phyloP scores from a whole-genome alignment of 1,140 invertebrate genomes.

The Pseudachorutes palmiensis region DNA sequence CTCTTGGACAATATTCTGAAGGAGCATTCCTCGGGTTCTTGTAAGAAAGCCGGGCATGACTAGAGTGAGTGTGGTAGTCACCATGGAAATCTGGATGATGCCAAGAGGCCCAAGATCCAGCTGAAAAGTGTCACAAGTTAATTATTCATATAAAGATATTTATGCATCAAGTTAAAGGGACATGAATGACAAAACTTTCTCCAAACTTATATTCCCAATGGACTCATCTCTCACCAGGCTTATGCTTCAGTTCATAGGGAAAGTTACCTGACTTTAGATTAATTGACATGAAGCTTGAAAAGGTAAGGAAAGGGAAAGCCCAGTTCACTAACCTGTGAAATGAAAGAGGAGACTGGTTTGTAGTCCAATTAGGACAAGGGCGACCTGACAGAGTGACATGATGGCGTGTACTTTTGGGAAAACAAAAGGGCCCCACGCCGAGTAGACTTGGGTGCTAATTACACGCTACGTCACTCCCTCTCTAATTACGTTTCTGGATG shows the following conservation, averaged over 20 bases:
- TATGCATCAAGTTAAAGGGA: not conserved
- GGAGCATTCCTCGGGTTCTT: slow-evolving; percentile 74
- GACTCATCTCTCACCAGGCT: not conserved
- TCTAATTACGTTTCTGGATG: too few relatives aligned
- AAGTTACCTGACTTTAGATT: not conserved
- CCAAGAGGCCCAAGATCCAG: slow-evolving; percentile 20
- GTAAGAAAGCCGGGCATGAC: slow-evolving; percentile 48
- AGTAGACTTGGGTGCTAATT: too few relatives aligned
- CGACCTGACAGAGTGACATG: too few relatives aligned
- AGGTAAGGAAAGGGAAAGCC: not conserved
- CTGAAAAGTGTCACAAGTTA: slow-evolving; percentile 4
- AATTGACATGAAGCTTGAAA: not conserved
- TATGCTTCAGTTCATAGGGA: not conserved
- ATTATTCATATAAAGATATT: not conserved
- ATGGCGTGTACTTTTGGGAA: too few relatives aligned
- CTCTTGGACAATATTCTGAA: slow-evolving; percentile 60
- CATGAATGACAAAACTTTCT: not conserved
- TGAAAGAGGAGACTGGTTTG: too few relatives aligned
- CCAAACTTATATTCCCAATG: not conserved
- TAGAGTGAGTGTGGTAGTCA: not conserved
- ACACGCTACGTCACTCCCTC: too few relatives aligned
- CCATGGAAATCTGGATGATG: slow-evolving; percentile 24
- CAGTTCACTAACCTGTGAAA: too few relatives aligned
- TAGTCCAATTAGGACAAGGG: too few relatives aligned
- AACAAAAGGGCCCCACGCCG: too few relatives aligned